Evolutionary conservation across 2,888 invertebrate genomes (phyloP).

Genomic region (Melolontha melolontha): DNA sequence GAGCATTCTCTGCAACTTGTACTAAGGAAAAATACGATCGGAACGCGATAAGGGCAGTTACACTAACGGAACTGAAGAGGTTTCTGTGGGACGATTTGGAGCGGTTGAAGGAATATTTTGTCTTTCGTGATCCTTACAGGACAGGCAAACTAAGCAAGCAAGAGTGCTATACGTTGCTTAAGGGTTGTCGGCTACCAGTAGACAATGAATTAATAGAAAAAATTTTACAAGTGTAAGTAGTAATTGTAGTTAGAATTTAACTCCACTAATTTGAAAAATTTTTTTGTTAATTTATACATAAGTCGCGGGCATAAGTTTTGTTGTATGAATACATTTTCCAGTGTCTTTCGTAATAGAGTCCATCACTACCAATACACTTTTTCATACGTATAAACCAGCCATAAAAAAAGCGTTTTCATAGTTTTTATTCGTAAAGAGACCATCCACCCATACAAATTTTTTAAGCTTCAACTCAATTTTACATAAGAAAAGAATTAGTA

Average conservation of each 20-base stretch:
- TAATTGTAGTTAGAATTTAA: neutral
- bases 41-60: slow-evolving; percentile 73
- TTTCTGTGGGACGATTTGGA: slow-evolving; percentile 79
- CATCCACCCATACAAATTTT: too few species aligned
- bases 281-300: slow-evolving; percentile 9
- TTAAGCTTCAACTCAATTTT: too few species aligned
- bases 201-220: slow-evolving; percentile 76
- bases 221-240: slow-evolving; percentile 75
- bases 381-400: too few species aligned
- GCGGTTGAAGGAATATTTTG: slow-evolving; percentile 71
- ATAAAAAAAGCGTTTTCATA: too few species aligned
- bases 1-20: slow-evolving; percentile 77
- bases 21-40: slow-evolving; percentile 64
- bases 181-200: slow-evolving; percentile 78
- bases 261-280: slow-evolving; percentile 9
- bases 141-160: slow-evolving; percentile 71
- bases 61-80: slow-evolving; percentile 79
- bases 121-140: slow-evolving; percentile 69
- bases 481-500: too few species aligned
- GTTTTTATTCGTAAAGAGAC: too few species aligned
- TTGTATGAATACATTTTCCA: too few species aligned
- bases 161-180: slow-evolving; percentile 74
- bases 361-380: too few species aligned
- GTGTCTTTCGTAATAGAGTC: too few species aligned
- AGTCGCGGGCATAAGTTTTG: too few species aligned